Percentiles rank a stretch among this genome's conserved stretches.
Conservation (phyloP, 2,113 vertebrate species). For the Hirundichthys speculiger region DNA sequence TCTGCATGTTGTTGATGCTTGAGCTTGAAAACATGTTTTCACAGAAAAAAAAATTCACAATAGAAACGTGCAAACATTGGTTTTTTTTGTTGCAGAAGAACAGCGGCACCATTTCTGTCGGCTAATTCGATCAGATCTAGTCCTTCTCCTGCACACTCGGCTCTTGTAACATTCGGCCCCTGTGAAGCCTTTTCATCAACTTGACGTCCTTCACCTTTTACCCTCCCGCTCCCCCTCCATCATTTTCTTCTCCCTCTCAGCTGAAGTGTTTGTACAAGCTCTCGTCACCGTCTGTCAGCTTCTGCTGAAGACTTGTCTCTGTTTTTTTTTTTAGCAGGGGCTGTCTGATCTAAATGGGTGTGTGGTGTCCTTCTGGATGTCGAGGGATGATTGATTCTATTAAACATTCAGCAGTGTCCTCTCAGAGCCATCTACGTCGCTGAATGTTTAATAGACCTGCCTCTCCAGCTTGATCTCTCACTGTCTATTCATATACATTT, state of each 20-base stretch:
- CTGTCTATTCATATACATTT: too few species aligned
- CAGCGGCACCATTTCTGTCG: too few species aligned
- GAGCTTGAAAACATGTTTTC: too few species aligned
- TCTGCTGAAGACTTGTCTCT: conserved; percentile 39
- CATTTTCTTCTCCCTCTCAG: conserved; percentile 17
- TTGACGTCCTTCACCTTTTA: too few species aligned
- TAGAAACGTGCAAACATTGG: neutral
- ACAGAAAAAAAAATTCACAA: too few species aligned
- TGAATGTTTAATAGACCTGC: conserved; percentile 59
- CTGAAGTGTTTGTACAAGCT: conserved; percentile 25
- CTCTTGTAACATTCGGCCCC: too few species aligned
- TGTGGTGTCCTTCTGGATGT: conserved; percentile 48
- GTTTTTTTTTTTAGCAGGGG: conserved; percentile 22
- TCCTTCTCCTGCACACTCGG: too few species aligned
- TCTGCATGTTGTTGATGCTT: neutral
- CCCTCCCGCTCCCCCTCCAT: too few species aligned
- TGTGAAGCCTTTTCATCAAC: too few species aligned
- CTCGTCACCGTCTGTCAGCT: conserved; percentile 35
- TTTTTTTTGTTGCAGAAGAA: neutral
- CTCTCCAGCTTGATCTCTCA: too few species aligned
- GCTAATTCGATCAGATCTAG: too few species aligned
- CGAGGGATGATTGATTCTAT: conserved; percentile 62
- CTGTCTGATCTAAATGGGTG: conserved; percentile 38
- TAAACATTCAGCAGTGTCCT: conserved; percentile 63
- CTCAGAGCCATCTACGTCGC: conserved; percentile 55